Base-by-base conservation (phyloP, 1,140 invertebrate species). In the Caerostris extrusa region DNA sequence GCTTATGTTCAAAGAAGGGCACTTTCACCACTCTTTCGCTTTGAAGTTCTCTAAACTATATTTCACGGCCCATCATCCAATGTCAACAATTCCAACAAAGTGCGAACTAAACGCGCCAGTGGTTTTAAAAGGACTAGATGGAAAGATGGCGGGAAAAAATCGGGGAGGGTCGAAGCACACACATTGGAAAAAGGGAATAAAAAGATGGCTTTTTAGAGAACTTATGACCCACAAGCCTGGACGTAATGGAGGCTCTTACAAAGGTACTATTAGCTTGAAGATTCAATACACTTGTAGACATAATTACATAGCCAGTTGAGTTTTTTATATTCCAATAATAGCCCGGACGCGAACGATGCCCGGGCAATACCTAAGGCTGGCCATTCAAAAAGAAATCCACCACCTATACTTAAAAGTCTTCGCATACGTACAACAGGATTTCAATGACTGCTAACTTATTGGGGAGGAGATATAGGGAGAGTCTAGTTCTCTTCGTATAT, bases 81-180 rank as follows among this genome's bases (percentile, higher is more conserved):
- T 91, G 90, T 91, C 90, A 91, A 91, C 90, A 91, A 64, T 58
- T 91, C 90, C 34, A 91, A 85, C 90, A 69, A 91, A 91, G 90
- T 91, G 90, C 90, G 90, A 91, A 91, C 90, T 61, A 85, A 85
- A 91, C 81, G 82, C 71, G 77, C 55, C 77, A 85, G 56, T 83
- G 58, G 58, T 67, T 91, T 91, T 85, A 91, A 91, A 91, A 91
- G n/a, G 90, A 83, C 12, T 85, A 34, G 34, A 34, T 34, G 34
- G 34, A 34, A 34, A 34, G 34, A 34, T 0, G 34, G 34, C 53
- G 61, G 61, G 5, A 5, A 6, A 14, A 81, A 50, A n/a, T 19
- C 60, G 4, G 53, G 6, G 19, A 17, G 34, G 86, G 61, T 3
- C 5, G 64, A 90, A 86, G 71, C 55, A 86, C 55, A 86, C 7